These are phyloP conservation scores for Thomomys bottae DNA, from an alignment of 2,113 vertebrate genomes.

Conservation along the genomic window DNA sequence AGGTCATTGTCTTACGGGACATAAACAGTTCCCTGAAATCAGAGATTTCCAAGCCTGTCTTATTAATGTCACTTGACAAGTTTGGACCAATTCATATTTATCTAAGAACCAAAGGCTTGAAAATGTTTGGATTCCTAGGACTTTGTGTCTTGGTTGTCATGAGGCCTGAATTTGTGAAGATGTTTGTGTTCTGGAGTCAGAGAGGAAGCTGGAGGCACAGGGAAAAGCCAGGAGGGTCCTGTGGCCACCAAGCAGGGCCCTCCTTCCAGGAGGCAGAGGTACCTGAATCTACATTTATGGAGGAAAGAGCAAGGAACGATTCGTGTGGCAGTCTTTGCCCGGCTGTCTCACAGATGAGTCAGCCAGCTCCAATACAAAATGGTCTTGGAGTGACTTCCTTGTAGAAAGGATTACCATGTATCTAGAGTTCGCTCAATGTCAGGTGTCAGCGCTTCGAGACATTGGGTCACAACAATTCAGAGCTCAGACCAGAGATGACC, in stretches of 20 bases:
- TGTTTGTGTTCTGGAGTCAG: background rate
- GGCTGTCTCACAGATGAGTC: background rate
- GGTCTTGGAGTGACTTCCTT: background rate
- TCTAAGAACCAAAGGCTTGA: slow-evolving; percentile 19
- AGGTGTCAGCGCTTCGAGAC: no score
- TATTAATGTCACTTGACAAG: background rate
- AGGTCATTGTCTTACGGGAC: background rate
- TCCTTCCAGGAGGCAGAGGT: background rate
- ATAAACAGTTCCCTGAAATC: background rate
- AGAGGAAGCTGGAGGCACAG: background rate
- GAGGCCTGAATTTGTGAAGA: background rate
- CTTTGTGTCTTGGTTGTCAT: slow-evolving; percentile 11
- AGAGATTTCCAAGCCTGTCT: background rate
- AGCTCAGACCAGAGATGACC: accelerated
- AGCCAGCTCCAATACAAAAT: background rate
- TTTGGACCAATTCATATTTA: slow-evolving; percentile 47
- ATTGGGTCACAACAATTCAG: background rate
- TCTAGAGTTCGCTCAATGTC: background rate
- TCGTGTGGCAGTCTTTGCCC: background rate
- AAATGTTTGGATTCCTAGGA: slow-evolving; percentile 68
- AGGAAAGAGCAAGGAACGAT: background rate
- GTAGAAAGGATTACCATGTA: background rate
- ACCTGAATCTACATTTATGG: no score
- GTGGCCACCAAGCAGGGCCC: background rate
- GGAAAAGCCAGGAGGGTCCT: background rate